A percentile compares a stretch with the other conserved stretches of the same genome.
Conservation (phyloP, 2,797 vertebrate species). For the Poeciliopsis presidionis region DNA sequence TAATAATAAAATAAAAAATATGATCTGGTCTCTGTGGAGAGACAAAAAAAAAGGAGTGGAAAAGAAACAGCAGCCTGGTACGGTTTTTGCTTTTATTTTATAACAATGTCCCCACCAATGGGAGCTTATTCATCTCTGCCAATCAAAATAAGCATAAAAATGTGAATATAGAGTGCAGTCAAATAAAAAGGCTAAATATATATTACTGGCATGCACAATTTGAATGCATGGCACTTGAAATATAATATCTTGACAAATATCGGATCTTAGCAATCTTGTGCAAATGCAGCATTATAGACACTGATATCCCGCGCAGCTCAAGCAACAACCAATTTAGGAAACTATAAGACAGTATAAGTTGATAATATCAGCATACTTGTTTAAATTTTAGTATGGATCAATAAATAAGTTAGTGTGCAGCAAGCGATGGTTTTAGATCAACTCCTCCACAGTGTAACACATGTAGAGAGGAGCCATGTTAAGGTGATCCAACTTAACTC, state of each 20-base stretch:
- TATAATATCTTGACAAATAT: background rate
- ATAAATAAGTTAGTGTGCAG: background rate
- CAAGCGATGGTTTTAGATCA: background rate
- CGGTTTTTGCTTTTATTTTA: background rate
- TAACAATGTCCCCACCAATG: background rate
- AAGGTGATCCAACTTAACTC: slow-evolving; percentile 67
- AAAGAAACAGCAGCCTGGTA: too few species aligned
- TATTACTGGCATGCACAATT: background rate
- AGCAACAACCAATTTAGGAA: background rate
- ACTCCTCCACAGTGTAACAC: slow-evolving; percentile 31
- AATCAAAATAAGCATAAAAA: background rate
- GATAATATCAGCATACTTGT: background rate
- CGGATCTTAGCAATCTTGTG: background rate
- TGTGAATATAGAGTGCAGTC: background rate
- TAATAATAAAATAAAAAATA: too few species aligned
- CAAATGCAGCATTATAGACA: background rate
- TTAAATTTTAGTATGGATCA: background rate
- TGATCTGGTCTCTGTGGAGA: too few species aligned
- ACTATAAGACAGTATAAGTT: background rate
- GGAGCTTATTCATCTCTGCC: background rate
- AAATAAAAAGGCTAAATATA: background rate
- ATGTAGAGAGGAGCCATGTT: slow-evolving; percentile 33
- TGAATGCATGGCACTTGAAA: background rate
- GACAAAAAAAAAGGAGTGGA: too few species aligned
- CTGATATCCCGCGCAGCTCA: background rate